Evolutionary conservation across 1,140 invertebrate species (phyloP).

Genomic region (Papilio aristodemus): DNA sequence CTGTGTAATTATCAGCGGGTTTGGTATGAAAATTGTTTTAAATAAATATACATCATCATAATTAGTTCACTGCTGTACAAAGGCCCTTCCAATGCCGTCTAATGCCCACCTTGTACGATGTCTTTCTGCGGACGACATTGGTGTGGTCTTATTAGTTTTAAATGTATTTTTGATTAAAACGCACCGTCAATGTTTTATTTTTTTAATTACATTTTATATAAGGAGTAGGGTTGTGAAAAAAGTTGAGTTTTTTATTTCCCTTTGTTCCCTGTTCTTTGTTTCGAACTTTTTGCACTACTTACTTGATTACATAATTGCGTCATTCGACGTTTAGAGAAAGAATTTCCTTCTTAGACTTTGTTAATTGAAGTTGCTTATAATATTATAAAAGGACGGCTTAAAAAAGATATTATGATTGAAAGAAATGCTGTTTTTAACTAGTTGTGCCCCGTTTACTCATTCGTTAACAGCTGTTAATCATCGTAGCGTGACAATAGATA

Average conservation of each 20-base stretch:
- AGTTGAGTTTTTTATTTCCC: constrained; percentile 11
- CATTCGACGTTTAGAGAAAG: constrained; percentile 16
- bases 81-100: no score
- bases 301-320: constrained; percentile 15
- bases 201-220: background rate
- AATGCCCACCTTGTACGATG: no score
- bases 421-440: background rate
- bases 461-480: no score
- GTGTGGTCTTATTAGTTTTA: no score
- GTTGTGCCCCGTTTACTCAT: no score
- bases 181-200: background rate
- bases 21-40: background rate
- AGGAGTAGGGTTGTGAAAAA: background rate
- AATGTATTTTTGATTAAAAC: background rate
- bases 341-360: constrained; percentile 4
- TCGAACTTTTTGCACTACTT: constrained; percentile 19
- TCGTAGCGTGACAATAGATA: no score
- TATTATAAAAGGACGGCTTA: background rate
- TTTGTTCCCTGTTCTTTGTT: constrained; percentile 9
- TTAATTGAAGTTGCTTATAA: constrained; percentile 1
- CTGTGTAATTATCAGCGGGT: background rate
- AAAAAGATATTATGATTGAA: background rate
- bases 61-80: no score
- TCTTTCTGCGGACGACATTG: no score
- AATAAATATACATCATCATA: no score